A percentile compares a stretch with the other conserved stretches of the same genome.
These are phyloP conservation scores for Atta colombica DNA, from an alignment of 1,140 invertebrate species.

Conservation along the genomic window DNA sequence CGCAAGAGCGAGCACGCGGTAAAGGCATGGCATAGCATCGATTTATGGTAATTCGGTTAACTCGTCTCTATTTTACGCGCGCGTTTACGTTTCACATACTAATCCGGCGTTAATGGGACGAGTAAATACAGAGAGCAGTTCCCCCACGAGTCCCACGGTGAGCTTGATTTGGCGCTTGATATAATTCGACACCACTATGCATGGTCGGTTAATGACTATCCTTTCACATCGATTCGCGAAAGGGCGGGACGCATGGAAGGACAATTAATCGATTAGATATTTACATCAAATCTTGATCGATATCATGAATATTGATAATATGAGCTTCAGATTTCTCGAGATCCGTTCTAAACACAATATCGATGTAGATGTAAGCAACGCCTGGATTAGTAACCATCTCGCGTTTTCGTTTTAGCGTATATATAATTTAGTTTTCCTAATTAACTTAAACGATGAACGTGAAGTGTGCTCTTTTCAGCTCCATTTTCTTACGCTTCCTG, in stretches of 20 bases:
- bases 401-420: slow-evolving; percentile 9
- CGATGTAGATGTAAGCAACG: no score
- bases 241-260: slow-evolving; percentile 22
- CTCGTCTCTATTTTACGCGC: slow-evolving; percentile 64
- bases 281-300: slow-evolving; percentile 35
- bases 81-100: slow-evolving; percentile 61
- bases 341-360: not conserved
- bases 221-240: slow-evolving; percentile 49
- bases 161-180: slow-evolving; percentile 62
- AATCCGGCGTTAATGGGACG: slow-evolving; percentile 60
- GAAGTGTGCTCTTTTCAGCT: slow-evolving; percentile 2
- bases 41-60: slow-evolving; percentile 70
- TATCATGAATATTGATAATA: not conserved
- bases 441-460: slow-evolving; percentile 45
- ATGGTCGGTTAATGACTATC: slow-evolving; percentile 10
- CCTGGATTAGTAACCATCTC: not conserved
- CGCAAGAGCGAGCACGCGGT: not conserved
- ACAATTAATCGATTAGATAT: slow-evolving; percentile 48
- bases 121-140: slow-evolving; percentile 61
- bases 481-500: slow-evolving; percentile 28
- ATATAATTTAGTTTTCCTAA: slow-evolving; percentile 35
- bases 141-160: not conserved
- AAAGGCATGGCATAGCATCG: slow-evolving; percentile 49
- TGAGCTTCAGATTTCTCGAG: not conserved
- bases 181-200: slow-evolving; percentile 52